Base-by-base conservation (phyloP, 2,113 vertebrate species). In the Rynchops niger region DNA sequence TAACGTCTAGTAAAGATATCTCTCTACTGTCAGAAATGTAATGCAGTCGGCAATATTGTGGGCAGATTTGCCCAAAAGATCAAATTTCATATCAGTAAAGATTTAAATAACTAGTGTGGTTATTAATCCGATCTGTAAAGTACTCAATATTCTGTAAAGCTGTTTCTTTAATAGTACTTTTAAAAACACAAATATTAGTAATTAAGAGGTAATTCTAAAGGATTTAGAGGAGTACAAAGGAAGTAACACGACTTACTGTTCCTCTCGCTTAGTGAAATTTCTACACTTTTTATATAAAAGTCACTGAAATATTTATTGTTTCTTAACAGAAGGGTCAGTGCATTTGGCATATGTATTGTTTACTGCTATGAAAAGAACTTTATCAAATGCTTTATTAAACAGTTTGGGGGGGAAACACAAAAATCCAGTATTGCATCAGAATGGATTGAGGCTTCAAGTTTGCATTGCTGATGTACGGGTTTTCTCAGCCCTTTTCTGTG, bases 381-480 rank as follows among this genome's bases (percentile, higher is more conserved):
- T 25, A 11, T 49, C 49, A 90, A 95, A 63, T 43, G 16, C 29
- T 86, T 81, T 8, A 66, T 72, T 86, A 25, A 86, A 78, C 32
- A 55, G 7, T 84, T 84, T 8, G 25, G 12, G 23, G 3, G 6
- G 4, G 5, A 15, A 63, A 15, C 23, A 20, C 13, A 14, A 30
- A 72, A 78, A 36, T 47, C 45, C 27, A 36, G 15, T 47, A 27
- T 63, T 84, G 43, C 14, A 47, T 82, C 73, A 77, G 73, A 89
- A 50, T 49, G 17, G 49, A 26, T 17, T 77, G 45, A 78, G 42
- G 32, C 26, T 88, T 86, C 20, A 65, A 10, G 29, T 5, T 66
- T 25, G 7, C 25, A n/a, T 38, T 86, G 71, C 27, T 66, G 27
- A n/a, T 47, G 13, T 16, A 20, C 0, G 0, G 23, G 9, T 85